Percentiles rank a stretch among this genome's conserved stretches.
Conservation (phyloP, 2,888 invertebrate genomes). For the Metallyticus violacea region DNA sequence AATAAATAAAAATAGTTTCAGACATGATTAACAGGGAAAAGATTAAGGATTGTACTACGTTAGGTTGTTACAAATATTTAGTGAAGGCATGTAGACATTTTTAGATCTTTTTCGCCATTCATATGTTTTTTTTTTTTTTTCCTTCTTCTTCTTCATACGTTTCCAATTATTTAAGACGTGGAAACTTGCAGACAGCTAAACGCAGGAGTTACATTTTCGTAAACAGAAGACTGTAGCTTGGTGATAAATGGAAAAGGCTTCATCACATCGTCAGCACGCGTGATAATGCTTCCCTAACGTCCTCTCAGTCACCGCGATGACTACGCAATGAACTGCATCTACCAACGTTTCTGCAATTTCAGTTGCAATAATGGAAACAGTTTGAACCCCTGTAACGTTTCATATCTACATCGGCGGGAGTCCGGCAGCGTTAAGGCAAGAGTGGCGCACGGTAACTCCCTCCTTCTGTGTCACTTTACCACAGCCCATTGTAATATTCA, state of each 20-base stretch:
- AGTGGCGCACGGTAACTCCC: not conserved
- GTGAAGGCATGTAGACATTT: no score
- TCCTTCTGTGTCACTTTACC: no score
- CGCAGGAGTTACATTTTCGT: not conserved
- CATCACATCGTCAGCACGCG: constrained; percentile 4
- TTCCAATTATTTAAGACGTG: no score
- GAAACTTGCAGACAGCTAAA: no score
- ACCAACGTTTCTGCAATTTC: constrained; percentile 10
- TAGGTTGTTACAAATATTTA: no score
- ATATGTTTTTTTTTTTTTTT: no score
- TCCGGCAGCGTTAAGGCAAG: not conserved
- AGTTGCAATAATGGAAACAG: constrained; percentile 1
- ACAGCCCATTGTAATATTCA: not conserved
- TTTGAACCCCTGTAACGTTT: not conserved
- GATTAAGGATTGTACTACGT: no score
- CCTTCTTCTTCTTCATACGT: no score
- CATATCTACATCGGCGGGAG: not conserved
- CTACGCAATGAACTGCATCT: constrained; percentile 4
- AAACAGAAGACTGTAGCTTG: not conserved
- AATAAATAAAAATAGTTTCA: no score
- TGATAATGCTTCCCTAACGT: constrained; percentile 3
- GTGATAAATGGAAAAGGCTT: constrained; percentile 14
- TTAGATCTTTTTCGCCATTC: no score
- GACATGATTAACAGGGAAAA: no score
- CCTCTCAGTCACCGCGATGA: not conserved